Evolutionary conservation across 2,888 invertebrate genomes (phyloP), one percentile per base, ranked within the genome.

Genomic region (Unio pictorum): DNA sequence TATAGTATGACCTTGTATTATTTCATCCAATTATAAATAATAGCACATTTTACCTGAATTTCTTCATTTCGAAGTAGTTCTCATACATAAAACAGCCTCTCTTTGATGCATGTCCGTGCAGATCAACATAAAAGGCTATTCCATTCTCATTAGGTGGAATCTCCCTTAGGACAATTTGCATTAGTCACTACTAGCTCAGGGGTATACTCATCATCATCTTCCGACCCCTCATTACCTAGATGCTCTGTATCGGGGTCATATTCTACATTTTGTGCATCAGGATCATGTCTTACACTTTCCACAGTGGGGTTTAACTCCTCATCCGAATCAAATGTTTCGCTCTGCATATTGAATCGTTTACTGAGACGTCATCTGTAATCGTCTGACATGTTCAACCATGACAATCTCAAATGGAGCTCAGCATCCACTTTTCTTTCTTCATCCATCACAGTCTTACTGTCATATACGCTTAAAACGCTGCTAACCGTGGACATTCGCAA

Each of bases 31-130:
- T 3, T 45, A 45, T 45, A 45, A 45, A 45, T 45, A 1, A 45
- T 45, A 3, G 45, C 45, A 45, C 15, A 45, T 28, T 70, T 73
- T 70, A 88, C 89, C 86, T 89, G 90, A 45, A 72, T 93, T 71
- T 94, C 94, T 72, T 94, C 90, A 88, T 94, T 57, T 95, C 93
- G 89, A 96, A 96, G 91, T 96, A 94, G 91, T 97, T 97, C 66
- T 97, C 97, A 90, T 96, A 97, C 93, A 97, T 96, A 91, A 97
- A 97, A 81, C 96, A 95, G 66, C 96, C 96, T 91, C 96, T 95
- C 88, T 97, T 96, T 0, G 96, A 96, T 0, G 96, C 96, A 90
- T 97, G 97, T 60, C 96, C 96, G 87, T 97, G 97, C 82, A 97
- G 91, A 88, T 97, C 97, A 63, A 97, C 93, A 89, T 96, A 97